A percentile compares a stretch with the other conserved stretches of the same genome.
These are phyloP conservation scores for Adoxophyes honmai DNA, from an alignment of 1,140 invertebrate species.

Conservation along the genomic window DNA sequence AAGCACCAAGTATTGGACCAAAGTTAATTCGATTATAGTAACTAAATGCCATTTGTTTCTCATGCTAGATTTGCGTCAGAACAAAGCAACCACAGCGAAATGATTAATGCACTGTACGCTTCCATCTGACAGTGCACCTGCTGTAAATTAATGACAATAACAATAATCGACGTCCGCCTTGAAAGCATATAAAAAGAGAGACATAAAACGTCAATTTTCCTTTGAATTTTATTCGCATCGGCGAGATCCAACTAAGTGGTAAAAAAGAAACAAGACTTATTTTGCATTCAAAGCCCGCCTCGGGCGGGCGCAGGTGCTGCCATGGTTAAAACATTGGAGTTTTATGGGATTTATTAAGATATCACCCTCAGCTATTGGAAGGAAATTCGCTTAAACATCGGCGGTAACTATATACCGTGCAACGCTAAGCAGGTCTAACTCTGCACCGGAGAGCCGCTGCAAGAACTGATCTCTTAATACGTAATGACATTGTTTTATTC, in stretches of 20 bases:
- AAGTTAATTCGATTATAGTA: no score
- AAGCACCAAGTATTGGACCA: no score
- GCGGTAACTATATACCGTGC: no score
- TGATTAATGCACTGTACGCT: conserved; percentile 2
- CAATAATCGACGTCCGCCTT: conserved; percentile 25
- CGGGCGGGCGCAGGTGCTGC: conserved; percentile 62
- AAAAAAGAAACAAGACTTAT: conserved; percentile 75
- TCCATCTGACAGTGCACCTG: conserved; percentile 2
- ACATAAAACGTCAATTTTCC: conserved; percentile 55
- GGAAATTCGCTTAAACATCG: conserved; percentile 16
- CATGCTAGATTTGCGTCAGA: no score
- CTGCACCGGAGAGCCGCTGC: no score
- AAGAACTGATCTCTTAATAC: no score
- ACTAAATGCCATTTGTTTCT: no score
- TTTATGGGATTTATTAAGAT: conserved; percentile 75
- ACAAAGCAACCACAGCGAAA: neutral
- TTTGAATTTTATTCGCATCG: conserved; percentile 61
- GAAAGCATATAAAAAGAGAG: conserved; percentile 39
- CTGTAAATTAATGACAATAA: conserved; percentile 11
- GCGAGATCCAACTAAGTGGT: conserved; percentile 58
- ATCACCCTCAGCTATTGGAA: conserved; percentile 63
- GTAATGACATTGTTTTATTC: no score
- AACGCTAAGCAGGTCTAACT: no score
- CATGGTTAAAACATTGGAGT: conserved; percentile 71
- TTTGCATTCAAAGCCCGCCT: conserved; percentile 69